phyloP scores from a whole-genome alignment of 2,113 vertebrate genomes.

The Eulacestoma nigropectus region DNA sequence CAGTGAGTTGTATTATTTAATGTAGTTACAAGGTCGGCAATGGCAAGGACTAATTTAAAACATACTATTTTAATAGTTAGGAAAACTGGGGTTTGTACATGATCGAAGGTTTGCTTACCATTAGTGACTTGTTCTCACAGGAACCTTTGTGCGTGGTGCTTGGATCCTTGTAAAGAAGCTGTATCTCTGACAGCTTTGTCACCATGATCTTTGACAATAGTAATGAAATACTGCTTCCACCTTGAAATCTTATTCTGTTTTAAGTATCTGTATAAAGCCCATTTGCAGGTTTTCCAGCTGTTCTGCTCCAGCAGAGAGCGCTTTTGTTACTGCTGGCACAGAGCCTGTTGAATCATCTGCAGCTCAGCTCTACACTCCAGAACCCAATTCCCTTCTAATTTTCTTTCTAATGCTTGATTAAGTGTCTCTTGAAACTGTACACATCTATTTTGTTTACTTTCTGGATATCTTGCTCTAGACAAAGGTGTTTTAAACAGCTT shows the following conservation, averaged over 20 bases:
- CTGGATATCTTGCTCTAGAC: neutral
- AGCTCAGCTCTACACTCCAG: neutral
- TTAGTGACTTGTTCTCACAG: neutral
- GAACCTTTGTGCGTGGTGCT: neutral
- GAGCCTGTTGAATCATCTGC: neutral
- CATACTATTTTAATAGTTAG: neutral
- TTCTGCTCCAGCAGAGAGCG: neutral
- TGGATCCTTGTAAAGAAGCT: neutral
- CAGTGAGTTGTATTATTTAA: neutral
- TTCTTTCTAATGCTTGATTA: neutral
- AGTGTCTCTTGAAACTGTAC: neutral
- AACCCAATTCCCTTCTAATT: neutral
- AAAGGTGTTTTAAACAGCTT: neutral
- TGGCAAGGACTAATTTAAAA: neutral
- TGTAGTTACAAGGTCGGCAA: neutral
- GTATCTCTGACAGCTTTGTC: neutral
- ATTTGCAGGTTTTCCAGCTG: neutral
- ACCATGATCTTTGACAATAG: neutral
- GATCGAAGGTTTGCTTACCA: neutral
- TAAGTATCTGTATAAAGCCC: rapidly evolving
- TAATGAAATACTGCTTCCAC: neutral
- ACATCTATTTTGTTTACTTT: neutral
- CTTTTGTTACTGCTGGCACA: neutral
- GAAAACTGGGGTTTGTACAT: neutral
- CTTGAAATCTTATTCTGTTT: neutral